phyloP scores from a whole-genome alignment of 2,797 vertebrate species.

The Loris lydekkerianus region DNA sequence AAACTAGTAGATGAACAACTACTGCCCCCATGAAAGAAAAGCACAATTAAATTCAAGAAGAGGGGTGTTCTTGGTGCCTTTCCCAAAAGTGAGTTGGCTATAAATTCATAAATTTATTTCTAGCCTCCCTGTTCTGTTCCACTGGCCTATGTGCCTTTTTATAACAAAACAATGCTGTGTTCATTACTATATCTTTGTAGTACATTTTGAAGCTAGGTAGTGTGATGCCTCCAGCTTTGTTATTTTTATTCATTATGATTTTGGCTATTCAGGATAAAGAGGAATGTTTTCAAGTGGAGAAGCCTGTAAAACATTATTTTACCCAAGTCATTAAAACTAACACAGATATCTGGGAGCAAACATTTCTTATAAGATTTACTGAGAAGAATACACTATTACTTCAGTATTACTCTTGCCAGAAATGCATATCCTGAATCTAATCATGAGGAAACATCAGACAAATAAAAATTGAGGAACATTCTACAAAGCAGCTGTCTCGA shows the following conservation, averaged over 20 bases:
- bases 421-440: constrained; percentile 72
- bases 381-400: constrained; percentile 35
- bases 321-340: constrained; percentile 47
- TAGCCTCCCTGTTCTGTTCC: not conserved
- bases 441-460: constrained; percentile 68
- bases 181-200: not conserved
- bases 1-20: no score
- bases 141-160: not conserved
- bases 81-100: not conserved
- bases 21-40: no score
- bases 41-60: no score
- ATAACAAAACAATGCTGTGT: not conserved
- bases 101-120: not conserved
- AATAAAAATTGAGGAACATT: constrained; percentile 69
- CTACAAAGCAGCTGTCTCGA: constrained; percentile 61
- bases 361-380: constrained; percentile 66
- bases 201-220: not conserved
- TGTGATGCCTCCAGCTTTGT: not conserved
- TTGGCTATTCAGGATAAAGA: not conserved
- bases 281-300: constrained; percentile 21
- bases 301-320: constrained; percentile 47
- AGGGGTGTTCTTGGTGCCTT: not conserved
- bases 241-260: not conserved
- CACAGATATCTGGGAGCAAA: constrained; percentile 45
- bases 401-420: constrained; percentile 65